These are phyloP conservation scores for Progne subis DNA, from an alignment of 2,113 vertebrate genomes.

Conservation along the genomic window DNA sequence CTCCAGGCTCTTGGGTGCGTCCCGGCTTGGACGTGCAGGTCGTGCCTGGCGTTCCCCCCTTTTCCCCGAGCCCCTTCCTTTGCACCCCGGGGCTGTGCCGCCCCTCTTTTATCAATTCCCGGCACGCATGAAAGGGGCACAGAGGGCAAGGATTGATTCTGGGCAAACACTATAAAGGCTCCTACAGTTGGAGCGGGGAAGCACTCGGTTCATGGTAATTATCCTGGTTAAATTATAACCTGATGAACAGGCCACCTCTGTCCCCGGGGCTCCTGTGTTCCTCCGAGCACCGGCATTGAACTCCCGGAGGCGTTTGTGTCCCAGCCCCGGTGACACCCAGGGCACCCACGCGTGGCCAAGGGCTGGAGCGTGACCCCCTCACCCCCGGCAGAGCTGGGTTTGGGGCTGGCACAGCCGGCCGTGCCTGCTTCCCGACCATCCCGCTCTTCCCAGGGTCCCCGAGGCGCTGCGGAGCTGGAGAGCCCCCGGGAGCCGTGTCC, in stretches of 20 bases:
- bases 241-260: neutral
- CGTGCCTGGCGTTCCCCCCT: neutral
- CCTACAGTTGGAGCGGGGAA: neutral
- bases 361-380: neutral
- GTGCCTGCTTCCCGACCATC: neutral
- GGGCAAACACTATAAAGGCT: neutral
- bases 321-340: accelerated
- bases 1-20: neutral
- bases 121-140: neutral
- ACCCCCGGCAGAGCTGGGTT: accelerated
- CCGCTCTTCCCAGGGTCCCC: neutral
- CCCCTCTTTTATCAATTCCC: neutral
- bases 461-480: neutral
- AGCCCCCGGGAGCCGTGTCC: neutral
- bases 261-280: neutral
- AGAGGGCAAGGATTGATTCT: constrained; percentile 24
- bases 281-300: accelerated
- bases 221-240: constrained; percentile 43
- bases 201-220: neutral
- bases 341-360: neutral
- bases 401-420: neutral
- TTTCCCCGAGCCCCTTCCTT: neutral
- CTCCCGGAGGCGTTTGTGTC: neutral
- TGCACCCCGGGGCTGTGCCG: neutral
- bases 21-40: neutral